Conservation (phyloP, 2,113 vertebrate genomes). For the Nothoprocta pentlandii region DNA sequence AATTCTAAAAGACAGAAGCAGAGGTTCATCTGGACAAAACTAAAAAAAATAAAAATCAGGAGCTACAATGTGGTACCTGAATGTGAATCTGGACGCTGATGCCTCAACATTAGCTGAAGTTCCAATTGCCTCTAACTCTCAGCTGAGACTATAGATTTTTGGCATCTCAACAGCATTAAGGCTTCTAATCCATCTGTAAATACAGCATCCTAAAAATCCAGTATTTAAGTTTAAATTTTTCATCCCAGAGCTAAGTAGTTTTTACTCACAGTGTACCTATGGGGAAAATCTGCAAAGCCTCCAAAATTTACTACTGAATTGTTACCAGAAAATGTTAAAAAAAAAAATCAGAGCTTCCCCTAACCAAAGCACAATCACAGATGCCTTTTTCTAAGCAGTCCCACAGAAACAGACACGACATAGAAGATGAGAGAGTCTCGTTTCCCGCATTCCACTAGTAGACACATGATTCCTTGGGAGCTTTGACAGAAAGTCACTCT, state of each 20-base stretch:
- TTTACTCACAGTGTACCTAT: neutral
- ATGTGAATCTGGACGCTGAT: neutral
- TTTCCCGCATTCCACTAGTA: neutral
- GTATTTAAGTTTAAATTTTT: neutral
- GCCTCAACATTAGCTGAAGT: neutral
- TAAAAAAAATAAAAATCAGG: neutral
- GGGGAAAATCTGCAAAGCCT: neutral
- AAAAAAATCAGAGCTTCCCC: neutral
- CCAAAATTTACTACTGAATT: neutral
- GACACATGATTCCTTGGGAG: constrained; percentile 53
- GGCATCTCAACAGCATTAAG: neutral
- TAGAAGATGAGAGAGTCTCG: neutral
- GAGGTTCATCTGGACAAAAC: neutral
- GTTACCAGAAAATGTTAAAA: neutral
- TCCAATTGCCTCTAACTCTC: neutral
- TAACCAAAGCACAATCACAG: neutral
- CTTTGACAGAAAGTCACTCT: constrained; percentile 41
- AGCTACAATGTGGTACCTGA: neutral
- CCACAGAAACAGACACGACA: neutral
- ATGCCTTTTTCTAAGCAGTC: neutral
- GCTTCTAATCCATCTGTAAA: neutral
- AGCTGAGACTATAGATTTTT: neutral
- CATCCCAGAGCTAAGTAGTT: neutral
- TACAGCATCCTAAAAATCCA: neutral
- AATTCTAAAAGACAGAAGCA: neutral